Base-by-base conservation (phyloP, 2,113 vertebrate species). In the Panurus biarmicus region DNA sequence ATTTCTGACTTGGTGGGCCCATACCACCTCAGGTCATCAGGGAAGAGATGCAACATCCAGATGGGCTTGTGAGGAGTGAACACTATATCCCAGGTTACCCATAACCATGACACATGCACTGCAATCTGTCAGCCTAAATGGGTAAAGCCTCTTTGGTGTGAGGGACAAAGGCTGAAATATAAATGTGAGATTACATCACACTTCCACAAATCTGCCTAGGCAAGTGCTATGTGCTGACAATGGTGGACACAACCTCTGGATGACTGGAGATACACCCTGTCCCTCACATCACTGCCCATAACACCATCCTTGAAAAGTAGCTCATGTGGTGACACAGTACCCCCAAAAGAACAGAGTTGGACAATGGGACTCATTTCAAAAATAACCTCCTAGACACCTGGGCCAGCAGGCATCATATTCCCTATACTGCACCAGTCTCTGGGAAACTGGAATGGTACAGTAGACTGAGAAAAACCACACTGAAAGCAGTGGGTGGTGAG, bases 131-230 rank as follows among this genome's bases (percentile, higher is more conserved):
- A 74, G 51, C 60, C 20, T 29, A n/a, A 65, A 48, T 21, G 20
- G 42, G 35, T 65, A 29, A 65, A 65, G 23, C 11, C 35, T 74
- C 42, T 56, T 28, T 56, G 35, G n/a, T 48, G 50, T 74, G 35
- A 24, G 19, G 42, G 29, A 73, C 0, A 0, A 57, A 14, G 28
- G 13, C 0, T 20, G 16, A 66, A 85, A 66, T 35, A 57, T 17
- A 66, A 50, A 35, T 18, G 29, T 48, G 36, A 50, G 62, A 42
- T 50, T 25, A 75, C 31, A 66, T 11, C 4, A 7, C 51, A 35
- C 20, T 40, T 17, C 60, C 51, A 48, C 20, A 29, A 13, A 66
- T 20, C 16, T 42, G 51, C 29, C 42, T 9, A 57, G 70, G 35
- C 35, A 65, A 74, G 29, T 0, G 1, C 35, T 65, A 3, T 24